Conservation (phyloP, 1,140 invertebrate species). For the Macrocentrus cingulum region DNA sequence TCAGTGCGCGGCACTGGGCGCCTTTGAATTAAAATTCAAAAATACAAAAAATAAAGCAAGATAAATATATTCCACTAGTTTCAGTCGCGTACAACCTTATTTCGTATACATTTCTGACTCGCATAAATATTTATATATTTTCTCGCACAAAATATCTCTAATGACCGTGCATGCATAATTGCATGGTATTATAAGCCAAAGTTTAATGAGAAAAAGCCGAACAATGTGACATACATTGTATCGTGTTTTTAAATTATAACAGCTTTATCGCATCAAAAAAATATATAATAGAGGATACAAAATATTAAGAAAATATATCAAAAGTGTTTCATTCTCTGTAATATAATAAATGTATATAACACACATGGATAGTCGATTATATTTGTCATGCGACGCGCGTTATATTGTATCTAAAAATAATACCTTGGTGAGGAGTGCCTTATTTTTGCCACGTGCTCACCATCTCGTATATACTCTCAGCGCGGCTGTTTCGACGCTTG, state of each 20-base stretch:
- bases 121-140: slow-evolving; percentile 19
- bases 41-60: neutral
- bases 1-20: no score
- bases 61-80: neutral
- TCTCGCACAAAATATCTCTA: slow-evolving; percentile 18
- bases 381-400: no score
- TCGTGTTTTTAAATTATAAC: neutral
- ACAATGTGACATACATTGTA: neutral
- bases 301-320: neutral
- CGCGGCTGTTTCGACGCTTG: slow-evolving; percentile 16
- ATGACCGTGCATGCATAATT: slow-evolving; percentile 20
- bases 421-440: neutral
- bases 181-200: no score
- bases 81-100: neutral
- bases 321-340: no score
- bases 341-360: no score
- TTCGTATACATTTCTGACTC: neutral
- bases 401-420: slow-evolving; percentile 11
- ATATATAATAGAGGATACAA: neutral
- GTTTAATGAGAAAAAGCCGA: no score
- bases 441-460: slow-evolving; percentile 12
- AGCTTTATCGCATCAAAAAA: neutral
- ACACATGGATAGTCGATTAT: no score
- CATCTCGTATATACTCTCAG: neutral
- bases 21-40: no score